Base-by-base conservation (phyloP, 1,140 invertebrate genomes). In the Polyergus mexicanus region DNA sequence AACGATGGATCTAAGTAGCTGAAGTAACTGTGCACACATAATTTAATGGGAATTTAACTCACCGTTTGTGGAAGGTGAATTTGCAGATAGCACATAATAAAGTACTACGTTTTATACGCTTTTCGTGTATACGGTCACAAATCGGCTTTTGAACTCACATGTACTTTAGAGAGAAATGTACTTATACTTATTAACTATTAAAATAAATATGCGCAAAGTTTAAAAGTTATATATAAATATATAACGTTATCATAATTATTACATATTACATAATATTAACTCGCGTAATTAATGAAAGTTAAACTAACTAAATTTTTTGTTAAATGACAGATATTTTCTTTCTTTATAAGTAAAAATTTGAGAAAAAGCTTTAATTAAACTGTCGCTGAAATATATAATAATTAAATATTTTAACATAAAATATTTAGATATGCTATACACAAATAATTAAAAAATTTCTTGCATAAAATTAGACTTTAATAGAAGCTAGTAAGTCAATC, bases 1-100 rank as follows among this genome's bases (percentile, higher is more conserved):
- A 88, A 89, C 87, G 76, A 87, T 62, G 75, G 56, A 7, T 66
- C 87, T 74, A 86, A 89, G 88, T 89, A 88, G 88, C 87, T 74
- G 76, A 89, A 88, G 88, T 86, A 86, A 71, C 88, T 69, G n/a
- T 35, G 84, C 88, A 63, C 75, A 86, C 87, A 87, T 89, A 84
- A 88, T 89, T 89, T 88, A 89, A 88, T 81, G 85, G 83, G 38
- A 76, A 38, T 78, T 88, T 88, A 86, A 89, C 77, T 84, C 87
- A 86, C 75, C 75, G 60, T n/a, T 22, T 76, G 58, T 62, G 75
- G 25, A 58, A 71, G 88, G 56, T 77, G 69, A 88, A 88, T 86
- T 86, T 69, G 44, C 51, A 80, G 74, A 84, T 62, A 75, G 75
- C 76, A 69, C 76, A 88, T 72, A 69, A 88, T 72, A 69, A 81